A percentile compares a stretch with the other conserved stretches of the same genome.
Evolutionary conservation across 2,888 invertebrate genomes (phyloP).

Genomic region (Diachrysia chrysitis): DNA sequence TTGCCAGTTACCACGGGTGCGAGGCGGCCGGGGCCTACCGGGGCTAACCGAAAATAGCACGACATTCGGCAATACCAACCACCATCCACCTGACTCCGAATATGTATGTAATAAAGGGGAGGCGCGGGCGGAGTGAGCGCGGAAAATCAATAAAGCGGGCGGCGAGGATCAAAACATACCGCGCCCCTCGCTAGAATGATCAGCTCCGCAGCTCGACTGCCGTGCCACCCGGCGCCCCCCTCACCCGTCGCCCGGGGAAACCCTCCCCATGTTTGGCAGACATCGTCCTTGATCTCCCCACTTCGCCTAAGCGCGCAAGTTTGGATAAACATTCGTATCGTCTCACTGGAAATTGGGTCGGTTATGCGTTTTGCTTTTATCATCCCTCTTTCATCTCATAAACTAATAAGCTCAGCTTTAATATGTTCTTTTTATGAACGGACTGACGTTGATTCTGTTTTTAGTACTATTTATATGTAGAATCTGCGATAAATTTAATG

Average conservation of each 20-base stretch:
- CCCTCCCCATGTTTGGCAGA: slow-evolving; percentile 88
- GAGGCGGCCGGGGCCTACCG: slow-evolving; percentile 75
- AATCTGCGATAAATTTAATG: slow-evolving; percentile 9
- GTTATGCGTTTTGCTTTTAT: slow-evolving; percentile 77
- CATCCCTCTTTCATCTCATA: slow-evolving; percentile 61
- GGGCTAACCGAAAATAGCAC: slow-evolving; percentile 85
- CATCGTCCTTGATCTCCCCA: slow-evolving; percentile 88
- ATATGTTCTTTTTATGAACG: slow-evolving; percentile 14
- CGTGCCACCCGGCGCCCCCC: slow-evolving; percentile 59
- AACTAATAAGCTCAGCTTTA: slow-evolving; percentile 56
- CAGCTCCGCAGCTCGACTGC: slow-evolving; percentile 53
- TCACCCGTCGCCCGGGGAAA: slow-evolving; percentile 85
- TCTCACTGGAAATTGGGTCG: slow-evolving; percentile 87
- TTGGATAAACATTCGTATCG: slow-evolving; percentile 86
- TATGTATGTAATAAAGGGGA: slow-evolving; percentile 85
- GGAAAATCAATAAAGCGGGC: slow-evolving; percentile 88
- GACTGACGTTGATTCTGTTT: slow-evolving; percentile 14
- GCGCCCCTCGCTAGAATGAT: slow-evolving; percentile 68
- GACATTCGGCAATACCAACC: slow-evolving; percentile 73
- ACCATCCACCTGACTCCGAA: slow-evolving; percentile 72
- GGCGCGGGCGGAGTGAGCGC: slow-evolving; percentile 72
- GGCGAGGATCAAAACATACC: slow-evolving; percentile 87
- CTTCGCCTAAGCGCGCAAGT: slow-evolving; percentile 82
- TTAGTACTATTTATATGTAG: slow-evolving; percentile 35
- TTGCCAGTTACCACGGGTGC: slow-evolving; percentile 71